These are phyloP conservation scores for Callinectes sapidus DNA, from an alignment of 2,888 invertebrate genomes.

Conservation along the genomic window DNA sequence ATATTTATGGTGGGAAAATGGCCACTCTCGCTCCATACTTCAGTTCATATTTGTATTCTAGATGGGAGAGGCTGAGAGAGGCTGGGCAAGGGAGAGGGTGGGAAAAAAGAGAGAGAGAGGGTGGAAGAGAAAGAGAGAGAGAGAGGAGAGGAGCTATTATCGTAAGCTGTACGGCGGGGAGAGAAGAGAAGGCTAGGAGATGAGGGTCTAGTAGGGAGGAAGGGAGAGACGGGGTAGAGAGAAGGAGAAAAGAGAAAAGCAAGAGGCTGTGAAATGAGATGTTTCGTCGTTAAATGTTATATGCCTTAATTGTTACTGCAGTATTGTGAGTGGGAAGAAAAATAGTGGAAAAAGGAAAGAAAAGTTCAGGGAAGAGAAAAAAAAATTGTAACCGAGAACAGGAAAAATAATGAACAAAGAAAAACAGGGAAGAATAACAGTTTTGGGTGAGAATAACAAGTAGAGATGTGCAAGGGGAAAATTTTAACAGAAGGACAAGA, in stretches of 20 bases:
- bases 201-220: background rate
- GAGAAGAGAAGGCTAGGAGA: background rate
- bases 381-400: background rate
- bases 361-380: background rate
- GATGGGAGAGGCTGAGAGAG: background rate
- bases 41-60: constrained; percentile 10
- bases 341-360: background rate
- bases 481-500: background rate
- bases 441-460: background rate
- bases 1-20: constrained; percentile 17
- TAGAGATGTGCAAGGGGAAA: background rate
- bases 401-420: background rate
- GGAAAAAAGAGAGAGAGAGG: background rate
- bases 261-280: background rate
- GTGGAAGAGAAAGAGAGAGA: background rate
- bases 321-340: background rate
- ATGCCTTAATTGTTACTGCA: background rate
- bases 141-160: background rate
- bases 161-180: background rate
- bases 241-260: background rate
- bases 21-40: background rate
- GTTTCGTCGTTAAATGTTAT: background rate
- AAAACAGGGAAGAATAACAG: background rate
- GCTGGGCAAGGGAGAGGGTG: background rate
- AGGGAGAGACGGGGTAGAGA: background rate